Conservation (phyloP, 2,113 vertebrate species). For the Benitochromis conjunctus region DNA sequence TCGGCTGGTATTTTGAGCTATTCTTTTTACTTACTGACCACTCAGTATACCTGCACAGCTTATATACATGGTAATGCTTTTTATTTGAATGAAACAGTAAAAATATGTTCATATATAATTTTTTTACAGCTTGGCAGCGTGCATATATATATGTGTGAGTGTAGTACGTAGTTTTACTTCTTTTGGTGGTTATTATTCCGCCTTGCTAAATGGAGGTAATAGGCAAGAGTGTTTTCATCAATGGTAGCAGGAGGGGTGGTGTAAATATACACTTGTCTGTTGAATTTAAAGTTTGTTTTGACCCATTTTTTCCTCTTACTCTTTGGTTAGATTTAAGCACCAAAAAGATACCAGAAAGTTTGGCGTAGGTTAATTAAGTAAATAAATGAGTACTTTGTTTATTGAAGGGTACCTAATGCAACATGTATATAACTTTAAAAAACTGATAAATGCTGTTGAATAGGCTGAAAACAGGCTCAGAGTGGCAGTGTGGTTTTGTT, state of each 20-base stretch:
- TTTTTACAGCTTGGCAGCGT: not conserved
- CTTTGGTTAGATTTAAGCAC: not conserved
- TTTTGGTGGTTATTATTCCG: not conserved
- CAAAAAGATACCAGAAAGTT: not conserved
- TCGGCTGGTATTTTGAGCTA: not conserved
- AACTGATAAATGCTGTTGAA: not conserved
- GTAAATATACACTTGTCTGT: too few relatives aligned
- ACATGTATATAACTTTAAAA: not conserved
- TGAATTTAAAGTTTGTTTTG: not conserved
- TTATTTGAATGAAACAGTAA: not conserved
- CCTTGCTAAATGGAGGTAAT: not conserved
- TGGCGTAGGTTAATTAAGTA: not conserved
- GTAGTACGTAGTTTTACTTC: not conserved
- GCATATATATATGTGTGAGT: not conserved
- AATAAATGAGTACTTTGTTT: not conserved
- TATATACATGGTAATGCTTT: not conserved
- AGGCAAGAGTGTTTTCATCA: not conserved
- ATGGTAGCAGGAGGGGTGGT: not conserved
- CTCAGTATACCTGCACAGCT: not conserved
- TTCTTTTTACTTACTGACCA: not conserved
- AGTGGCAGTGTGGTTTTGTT: not conserved
- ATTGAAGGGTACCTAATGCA: not conserved
- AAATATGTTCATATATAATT: not conserved
- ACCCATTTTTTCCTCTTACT: not conserved
- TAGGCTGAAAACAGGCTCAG: not conserved